Evolutionary conservation across 2,888 invertebrate genomes (phyloP), one percentile per base, ranked within the genome.

Genomic region (Drymonia ruficornis): DNA sequence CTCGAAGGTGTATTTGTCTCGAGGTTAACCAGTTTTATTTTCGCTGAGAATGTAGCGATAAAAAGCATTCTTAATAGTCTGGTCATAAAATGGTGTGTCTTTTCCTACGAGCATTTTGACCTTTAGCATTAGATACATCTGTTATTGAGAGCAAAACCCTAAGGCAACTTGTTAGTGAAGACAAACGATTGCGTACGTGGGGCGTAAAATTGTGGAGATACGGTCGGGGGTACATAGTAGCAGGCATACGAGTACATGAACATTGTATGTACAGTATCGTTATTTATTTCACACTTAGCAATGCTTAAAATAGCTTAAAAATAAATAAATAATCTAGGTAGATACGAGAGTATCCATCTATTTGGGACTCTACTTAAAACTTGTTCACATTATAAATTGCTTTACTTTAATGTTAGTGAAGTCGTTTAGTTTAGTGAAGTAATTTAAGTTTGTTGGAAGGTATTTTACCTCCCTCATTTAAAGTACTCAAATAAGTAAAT

Each of bases 51-150:
- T 77, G 78, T 79, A 67, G 68, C 76, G 69, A 80, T 84, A 86
- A 82, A 81, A 74, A 78, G 75, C 72, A 67, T 63, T 75, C 85
- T 89, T 87, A n/a, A 84, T 77, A 67, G 80, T 66, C 67, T 52
- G 54, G 67, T 65, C 74, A 77, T 86, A 86, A 89, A 87, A 71
- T 76, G 70, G 63, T 75, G 15, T 72, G 70, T 77, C 62, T 77
- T 58, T 59, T 53, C 53, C 53, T 80, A 73, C 72, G 73, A 78
- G 81, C 78, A 80, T 83, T 79, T 75, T 81, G 84, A 86, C 85
- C 83, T 88, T 87, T 87, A 72, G 61, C 72, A 70, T 76, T 79
- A 80, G 74, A 13, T 36, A n/a, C n/a, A 23, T 43, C 69, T 72
- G 63, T 64, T 67, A 77, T 71, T 76, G 65, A 67, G 74, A 77